Evolutionary conservation across 2,888 invertebrate genomes (phyloP), one percentile per base, ranked within the genome.

Genomic region (Microctonus aethiopoides): DNA sequence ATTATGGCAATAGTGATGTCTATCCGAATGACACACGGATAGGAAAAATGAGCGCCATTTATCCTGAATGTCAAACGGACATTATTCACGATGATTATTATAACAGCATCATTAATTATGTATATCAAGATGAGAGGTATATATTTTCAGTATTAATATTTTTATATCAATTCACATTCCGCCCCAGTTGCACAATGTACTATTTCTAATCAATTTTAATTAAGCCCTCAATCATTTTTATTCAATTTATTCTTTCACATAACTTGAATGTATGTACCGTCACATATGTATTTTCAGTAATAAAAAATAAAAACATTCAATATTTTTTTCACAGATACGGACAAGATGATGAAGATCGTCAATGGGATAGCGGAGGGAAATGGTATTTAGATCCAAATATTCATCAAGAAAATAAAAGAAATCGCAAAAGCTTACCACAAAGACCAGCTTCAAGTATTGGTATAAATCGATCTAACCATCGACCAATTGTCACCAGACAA

Each of bases 291-390:
- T n/a, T n/a, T n/a, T n/a, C n/a, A n/a, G 11, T 16, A 34, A 46
- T 39, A 26, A n/a, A n/a, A n/a, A n/a, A n/a, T n/a, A n/a, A n/a
- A n/a, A n/a, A n/a, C n/a, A 16, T 68, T 64, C 29, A 13, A 29
- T 54, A 11, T 20, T 29, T 59, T 13, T 24, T 24, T 13, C 39
- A 16, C 74, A 88, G 90, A 71, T 90, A 90, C 79, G 90, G 89
- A 54, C 89, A 89, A 79, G 89, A 90, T 72, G 92, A 93, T 71
- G 92, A 92, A 81, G 91, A 92, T 77, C 88, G 92, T 10, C 92
- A 92, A 79, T 93, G 93, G 93, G 93, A 93, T 79, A 91, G 91
- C 54, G 92, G 92, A 81, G 92, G 93, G 85, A 89, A 86, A 72
- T 86, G 84, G 80, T 78, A 81, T 51, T 68, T 77, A 34, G 79